phyloP scores from a whole-genome alignment of 2,797 vertebrate genomes.

The Chloroceryle inda region DNA sequence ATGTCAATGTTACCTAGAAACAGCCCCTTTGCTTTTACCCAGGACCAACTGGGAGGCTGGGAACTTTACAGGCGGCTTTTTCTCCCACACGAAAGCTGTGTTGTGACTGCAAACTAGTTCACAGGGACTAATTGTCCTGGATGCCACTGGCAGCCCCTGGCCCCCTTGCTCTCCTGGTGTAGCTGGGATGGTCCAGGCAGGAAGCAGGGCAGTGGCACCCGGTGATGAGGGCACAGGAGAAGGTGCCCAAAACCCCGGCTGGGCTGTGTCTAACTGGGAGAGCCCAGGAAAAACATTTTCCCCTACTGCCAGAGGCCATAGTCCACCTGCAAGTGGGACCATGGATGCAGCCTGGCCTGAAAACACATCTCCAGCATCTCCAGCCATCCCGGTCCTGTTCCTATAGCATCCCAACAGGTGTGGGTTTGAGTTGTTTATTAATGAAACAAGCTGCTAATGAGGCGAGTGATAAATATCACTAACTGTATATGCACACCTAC shows the following conservation, averaged over 20 bases:
- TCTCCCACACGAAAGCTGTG: neutral
- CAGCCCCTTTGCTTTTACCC: neutral
- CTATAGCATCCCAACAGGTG: accelerated
- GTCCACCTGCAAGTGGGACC: too few relatives aligned
- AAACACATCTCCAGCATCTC: neutral
- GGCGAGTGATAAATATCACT: neutral
- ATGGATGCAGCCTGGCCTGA: neutral
- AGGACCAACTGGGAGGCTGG: neutral
- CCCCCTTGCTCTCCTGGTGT: neutral
- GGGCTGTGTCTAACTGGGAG: neutral
- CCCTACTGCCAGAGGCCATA: accelerated
- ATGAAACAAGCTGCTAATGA: neutral
- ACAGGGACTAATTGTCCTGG: neutral
- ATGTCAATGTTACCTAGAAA: conserved; percentile 60
- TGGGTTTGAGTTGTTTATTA: neutral
- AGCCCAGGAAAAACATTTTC: neutral
- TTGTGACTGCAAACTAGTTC: conserved; percentile 1
- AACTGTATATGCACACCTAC: neutral
- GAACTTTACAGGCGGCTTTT: neutral
- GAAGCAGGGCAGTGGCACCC: neutral
- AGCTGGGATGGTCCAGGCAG: neutral
- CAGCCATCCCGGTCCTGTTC: accelerated
- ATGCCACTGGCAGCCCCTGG: neutral
- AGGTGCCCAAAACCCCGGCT: neutral
- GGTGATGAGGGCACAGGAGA: neutral